Conservation (phyloP, 2,888 invertebrate genomes). For the Cerastis rubricosa region DNA sequence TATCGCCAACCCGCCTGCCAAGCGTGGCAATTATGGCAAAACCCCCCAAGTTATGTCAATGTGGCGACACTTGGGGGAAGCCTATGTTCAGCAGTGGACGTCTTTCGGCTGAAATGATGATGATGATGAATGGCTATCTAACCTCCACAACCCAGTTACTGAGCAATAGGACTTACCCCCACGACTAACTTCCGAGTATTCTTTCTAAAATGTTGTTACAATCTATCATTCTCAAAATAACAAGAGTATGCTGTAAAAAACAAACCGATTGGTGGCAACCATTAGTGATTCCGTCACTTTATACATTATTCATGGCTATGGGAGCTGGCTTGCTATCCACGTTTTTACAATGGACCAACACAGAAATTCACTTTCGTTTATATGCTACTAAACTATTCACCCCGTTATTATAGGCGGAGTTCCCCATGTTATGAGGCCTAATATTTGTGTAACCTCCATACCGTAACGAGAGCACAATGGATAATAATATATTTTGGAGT, state of each 20-base stretch:
- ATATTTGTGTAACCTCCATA: slow-evolving; percentile 60
- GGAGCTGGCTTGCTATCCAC: slow-evolving; percentile 53
- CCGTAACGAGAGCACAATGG: slow-evolving; percentile 43
- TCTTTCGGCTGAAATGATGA: too few relatives aligned
- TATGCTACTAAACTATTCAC: slow-evolving; percentile 66
- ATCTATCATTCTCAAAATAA: slow-evolving; percentile 35
- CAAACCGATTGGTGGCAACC: slow-evolving; percentile 60
- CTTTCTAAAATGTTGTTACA: background rate
- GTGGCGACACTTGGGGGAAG: too few relatives aligned
- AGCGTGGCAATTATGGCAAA: too few relatives aligned
- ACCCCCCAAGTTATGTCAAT: too few relatives aligned
- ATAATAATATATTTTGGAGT: slow-evolving; percentile 34
- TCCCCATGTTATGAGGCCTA: slow-evolving; percentile 54
- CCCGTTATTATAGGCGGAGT: slow-evolving; percentile 48
- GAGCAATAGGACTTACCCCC: background rate
- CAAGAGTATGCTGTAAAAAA: slow-evolving; percentile 57
- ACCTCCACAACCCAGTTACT: background rate
- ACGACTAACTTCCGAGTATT: background rate
- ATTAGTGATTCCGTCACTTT: slow-evolving; percentile 64
- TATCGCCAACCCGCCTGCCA: too few relatives aligned
- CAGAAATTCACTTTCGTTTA: slow-evolving; percentile 76
- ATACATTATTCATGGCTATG: slow-evolving; percentile 71
- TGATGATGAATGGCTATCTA: too few relatives aligned
- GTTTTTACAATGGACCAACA: slow-evolving; percentile 74
- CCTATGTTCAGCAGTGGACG: too few relatives aligned